These are phyloP conservation scores for Alethe diademata DNA, from an alignment of 2,113 vertebrate genomes.

Conservation along the genomic window DNA sequence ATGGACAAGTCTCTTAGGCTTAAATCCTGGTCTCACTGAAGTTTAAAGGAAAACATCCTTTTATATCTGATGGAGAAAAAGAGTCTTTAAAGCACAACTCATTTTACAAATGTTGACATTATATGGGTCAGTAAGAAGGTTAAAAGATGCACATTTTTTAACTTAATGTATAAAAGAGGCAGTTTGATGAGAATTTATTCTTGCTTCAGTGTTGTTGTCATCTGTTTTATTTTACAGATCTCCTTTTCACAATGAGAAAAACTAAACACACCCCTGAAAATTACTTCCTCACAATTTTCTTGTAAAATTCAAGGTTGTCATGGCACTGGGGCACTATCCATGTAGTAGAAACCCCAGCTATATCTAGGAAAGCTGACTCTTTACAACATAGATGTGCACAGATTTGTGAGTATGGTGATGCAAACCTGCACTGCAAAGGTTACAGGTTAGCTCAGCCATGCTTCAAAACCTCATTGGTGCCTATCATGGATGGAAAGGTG, in stretches of 20 bases:
- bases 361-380: not conserved
- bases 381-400: not conserved
- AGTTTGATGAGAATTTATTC: not conserved
- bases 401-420: not conserved
- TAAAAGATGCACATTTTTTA: not conserved
- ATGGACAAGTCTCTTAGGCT: not conserved
- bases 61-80: not conserved
- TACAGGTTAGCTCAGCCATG: not conserved
- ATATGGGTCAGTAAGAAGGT: not conserved
- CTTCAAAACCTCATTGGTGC: not conserved
- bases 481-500: not conserved
- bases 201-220: not conserved
- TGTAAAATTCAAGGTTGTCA: not conserved
- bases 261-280: fast-evolving
- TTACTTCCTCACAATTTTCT: not conserved
- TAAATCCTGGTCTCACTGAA: not conserved
- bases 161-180: not conserved
- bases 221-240: not conserved
- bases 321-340: not conserved
- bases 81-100: not conserved
- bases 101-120: not conserved
- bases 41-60: not conserved
- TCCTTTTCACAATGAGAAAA: not conserved
- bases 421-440: not conserved
- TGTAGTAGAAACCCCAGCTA: not conserved